Conservation (phyloP, 2,888 invertebrate genomes). For the Rhingia campestris region DNA sequence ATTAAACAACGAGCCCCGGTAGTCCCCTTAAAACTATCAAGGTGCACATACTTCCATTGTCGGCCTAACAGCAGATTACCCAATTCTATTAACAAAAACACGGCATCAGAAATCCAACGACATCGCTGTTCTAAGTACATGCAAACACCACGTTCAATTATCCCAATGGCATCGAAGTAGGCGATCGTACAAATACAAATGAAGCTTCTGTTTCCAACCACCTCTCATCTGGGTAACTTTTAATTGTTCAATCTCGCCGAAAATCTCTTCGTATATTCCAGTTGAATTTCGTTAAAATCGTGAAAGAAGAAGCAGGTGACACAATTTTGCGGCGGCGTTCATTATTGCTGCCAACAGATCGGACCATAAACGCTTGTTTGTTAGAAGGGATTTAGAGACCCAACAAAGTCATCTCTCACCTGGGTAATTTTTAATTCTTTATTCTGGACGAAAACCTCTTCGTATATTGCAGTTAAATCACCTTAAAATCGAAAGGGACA, state of each 20-base stretch:
- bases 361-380: too few species aligned
- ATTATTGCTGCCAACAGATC: too few species aligned
- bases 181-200: background rate
- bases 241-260: conserved; percentile 43
- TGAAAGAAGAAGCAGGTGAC: background rate
- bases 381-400: conserved; percentile 6
- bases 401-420: conserved; percentile 26
- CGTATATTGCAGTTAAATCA: conserved; percentile 63
- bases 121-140: conserved; percentile 44
- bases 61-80: conserved; percentile 9
- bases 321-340: too few species aligned
- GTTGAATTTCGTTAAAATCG: conserved; percentile 18
- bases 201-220: conserved; percentile 1
- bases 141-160: conserved; percentile 24
- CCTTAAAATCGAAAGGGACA: background rate
- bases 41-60: conserved; percentile 8
- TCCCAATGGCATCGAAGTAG: conserved; percentile 22
- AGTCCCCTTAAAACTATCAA: background rate
- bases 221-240: conserved; percentile 53
- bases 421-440: conserved; percentile 51
- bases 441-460: conserved; percentile 54
- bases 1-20: conserved; percentile 1
- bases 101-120: conserved; percentile 22
- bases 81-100: conserved; percentile 1
- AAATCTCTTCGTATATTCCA: conserved; percentile 59